Evolutionary conservation across 2,113 vertebrate genomes (phyloP), one percentile per base, ranked within the genome.

Genomic region (Pterocles orientalis): DNA sequence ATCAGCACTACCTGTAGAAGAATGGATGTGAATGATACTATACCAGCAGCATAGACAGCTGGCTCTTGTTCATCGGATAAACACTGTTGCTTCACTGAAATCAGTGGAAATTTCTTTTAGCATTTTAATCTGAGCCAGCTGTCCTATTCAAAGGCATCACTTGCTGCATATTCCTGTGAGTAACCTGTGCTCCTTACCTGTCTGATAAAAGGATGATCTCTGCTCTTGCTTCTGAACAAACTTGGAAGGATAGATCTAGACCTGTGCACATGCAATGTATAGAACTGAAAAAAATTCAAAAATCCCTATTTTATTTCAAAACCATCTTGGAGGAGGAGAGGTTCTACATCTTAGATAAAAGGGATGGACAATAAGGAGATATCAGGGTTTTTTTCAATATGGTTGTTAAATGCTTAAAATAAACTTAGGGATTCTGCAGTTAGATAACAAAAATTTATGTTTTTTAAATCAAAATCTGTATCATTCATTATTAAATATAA

Each of bases 261-360:
- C 14, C 19, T 0, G 0, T 25, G 24, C 18, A 23, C 5, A 5
- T 45, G 17, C 25, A 20, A 9, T 6, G 4, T 14, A 15, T 0
- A 53, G 41, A 77, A 80, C 19, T 14, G 8, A 12, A n/a, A 79
- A 78, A 62, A 43, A 21, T 26, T 53, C 12, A 21, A 31, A 8
- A 34, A 25, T 64, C 54, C 8, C 51, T 18, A 17, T 12, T n/a
- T 81, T 65, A 48, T 68, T 94, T 86, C 57, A 82, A 66, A 94
- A 43, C 23, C 15, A 31, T 68, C 36, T 39, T 43, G 33, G n/a
- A 89, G 28, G 26, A 82, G 10, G 17, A 71, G 34, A 56, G n/a
- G 48, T 34, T 43, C 65, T 41, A 5, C 16, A 12, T 20, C 25
- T 60, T 29, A 53, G 43, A 48, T 26, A 57, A 56, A 78, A 53